These are phyloP conservation scores for Litocranius walleri DNA, from an alignment of 2,113 vertebrate genomes.

Conservation along the genomic window DNA sequence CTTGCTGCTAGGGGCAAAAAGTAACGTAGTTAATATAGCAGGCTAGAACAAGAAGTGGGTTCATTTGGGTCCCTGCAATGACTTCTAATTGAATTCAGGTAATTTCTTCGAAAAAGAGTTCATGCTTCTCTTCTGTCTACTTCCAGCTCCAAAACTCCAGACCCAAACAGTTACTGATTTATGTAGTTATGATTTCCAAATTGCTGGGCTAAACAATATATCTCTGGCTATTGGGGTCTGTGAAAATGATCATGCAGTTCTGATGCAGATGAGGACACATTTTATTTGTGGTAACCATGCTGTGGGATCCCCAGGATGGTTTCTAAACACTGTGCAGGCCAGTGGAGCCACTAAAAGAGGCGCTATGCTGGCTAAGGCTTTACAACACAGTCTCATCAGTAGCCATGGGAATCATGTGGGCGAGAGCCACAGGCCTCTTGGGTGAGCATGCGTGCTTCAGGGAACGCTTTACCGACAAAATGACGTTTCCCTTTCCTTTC, in stretches of 20 bases:
- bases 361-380: background rate
- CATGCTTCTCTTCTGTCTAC: background rate
- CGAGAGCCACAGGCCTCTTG: background rate
- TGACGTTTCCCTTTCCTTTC: background rate
- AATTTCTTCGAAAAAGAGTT: slow-evolving; percentile 39
- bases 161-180: background rate
- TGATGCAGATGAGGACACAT: background rate
- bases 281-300: background rate
- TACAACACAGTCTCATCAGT: background rate
- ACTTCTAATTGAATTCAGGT: background rate
- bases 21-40: background rate
- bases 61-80: background rate
- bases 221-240: background rate
- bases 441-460: background rate
- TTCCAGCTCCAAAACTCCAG: background rate
- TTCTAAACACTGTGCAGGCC: background rate
- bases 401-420: background rate
- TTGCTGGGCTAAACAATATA: background rate
- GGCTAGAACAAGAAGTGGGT: slow-evolving; percentile 27
- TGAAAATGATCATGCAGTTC: background rate
- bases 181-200: background rate
- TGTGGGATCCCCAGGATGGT: background rate
- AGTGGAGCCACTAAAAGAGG: background rate
- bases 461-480: background rate
- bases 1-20: slow-evolving; percentile 35